Conservation (phyloP, 2,797 vertebrate species). For the Gallinago stenura region DNA sequence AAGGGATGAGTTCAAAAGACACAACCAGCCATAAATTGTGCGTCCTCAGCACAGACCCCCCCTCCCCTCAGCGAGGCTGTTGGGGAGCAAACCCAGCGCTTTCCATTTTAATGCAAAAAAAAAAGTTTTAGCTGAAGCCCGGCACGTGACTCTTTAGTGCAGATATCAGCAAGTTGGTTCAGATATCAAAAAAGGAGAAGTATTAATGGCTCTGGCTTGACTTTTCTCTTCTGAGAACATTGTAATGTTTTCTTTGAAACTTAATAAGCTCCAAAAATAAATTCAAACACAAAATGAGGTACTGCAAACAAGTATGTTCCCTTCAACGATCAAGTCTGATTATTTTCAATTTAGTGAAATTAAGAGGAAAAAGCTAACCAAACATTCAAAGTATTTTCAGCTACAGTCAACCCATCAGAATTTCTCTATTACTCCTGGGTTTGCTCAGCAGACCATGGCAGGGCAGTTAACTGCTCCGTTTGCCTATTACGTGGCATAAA, state of each 20-base stretch:
- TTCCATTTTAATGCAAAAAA: neutral
- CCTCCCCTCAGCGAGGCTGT: neutral
- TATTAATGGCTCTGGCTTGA: neutral
- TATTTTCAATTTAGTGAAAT: constrained; percentile 11
- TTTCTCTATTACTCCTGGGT: neutral
- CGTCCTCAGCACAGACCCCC: neutral
- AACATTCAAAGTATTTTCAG: neutral
- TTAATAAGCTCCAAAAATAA: neutral
- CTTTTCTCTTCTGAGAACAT: neutral
- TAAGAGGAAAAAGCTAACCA: neutral
- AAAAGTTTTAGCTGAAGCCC: neutral
- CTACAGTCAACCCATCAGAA: neutral
- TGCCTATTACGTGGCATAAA: neutral
- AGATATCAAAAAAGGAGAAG: neutral
- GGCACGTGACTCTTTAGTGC: neutral
- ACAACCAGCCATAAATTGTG: neutral
- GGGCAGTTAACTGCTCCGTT: neutral
- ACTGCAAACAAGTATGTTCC: neutral
- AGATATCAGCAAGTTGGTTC: neutral
- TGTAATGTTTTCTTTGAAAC: neutral
- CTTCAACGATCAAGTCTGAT: neutral
- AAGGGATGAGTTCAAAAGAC: neutral
- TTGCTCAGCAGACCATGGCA: neutral
- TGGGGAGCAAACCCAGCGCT: neutral
- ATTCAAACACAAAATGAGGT: neutral